These are phyloP conservation scores for Rhingia rostrata DNA, from an alignment of 2,888 invertebrate genomes.

Conservation along the genomic window DNA sequence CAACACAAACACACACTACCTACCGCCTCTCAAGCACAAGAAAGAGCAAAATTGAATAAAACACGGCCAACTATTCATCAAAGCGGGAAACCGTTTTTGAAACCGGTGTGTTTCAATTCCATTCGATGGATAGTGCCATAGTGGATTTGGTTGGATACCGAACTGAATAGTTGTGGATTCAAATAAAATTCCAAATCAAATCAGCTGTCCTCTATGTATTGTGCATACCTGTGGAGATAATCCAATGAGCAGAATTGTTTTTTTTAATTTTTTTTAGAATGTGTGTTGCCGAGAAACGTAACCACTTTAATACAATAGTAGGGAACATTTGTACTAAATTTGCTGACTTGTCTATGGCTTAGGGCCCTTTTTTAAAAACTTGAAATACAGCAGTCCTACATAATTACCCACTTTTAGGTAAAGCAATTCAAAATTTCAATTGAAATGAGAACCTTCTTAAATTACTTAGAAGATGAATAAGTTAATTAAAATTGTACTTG, in stretches of 20 bases:
- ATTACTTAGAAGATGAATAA: too few relatives aligned
- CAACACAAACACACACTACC: slow-evolving; percentile 1
- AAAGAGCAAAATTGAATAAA: neutral
- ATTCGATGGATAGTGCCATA: slow-evolving; percentile 7
- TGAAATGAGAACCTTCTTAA: too few relatives aligned
- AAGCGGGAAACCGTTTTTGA: slow-evolving; percentile 22
- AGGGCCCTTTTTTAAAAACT: too few relatives aligned
- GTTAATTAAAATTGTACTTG: too few relatives aligned
- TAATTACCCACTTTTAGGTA: too few relatives aligned
- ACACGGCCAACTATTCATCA: slow-evolving; percentile 7
- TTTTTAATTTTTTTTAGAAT: neutral
- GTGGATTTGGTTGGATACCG: too few relatives aligned
- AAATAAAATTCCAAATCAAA: neutral
- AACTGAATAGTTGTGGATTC: too few relatives aligned
- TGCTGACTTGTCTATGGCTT: too few relatives aligned
- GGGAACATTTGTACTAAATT: too few relatives aligned
- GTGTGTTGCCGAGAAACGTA: neutral
- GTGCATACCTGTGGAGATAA: neutral
- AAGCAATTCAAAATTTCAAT: too few relatives aligned
- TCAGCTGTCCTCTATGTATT: slow-evolving; percentile 34
- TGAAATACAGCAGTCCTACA: too few relatives aligned
- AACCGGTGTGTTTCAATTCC: slow-evolving; percentile 45
- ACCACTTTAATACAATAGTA: too few relatives aligned
- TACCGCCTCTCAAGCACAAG: neutral
- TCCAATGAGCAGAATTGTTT: neutral